Conservation (phyloP, 2,113 vertebrate genomes). For the Picathartes gymnocephalus region DNA sequence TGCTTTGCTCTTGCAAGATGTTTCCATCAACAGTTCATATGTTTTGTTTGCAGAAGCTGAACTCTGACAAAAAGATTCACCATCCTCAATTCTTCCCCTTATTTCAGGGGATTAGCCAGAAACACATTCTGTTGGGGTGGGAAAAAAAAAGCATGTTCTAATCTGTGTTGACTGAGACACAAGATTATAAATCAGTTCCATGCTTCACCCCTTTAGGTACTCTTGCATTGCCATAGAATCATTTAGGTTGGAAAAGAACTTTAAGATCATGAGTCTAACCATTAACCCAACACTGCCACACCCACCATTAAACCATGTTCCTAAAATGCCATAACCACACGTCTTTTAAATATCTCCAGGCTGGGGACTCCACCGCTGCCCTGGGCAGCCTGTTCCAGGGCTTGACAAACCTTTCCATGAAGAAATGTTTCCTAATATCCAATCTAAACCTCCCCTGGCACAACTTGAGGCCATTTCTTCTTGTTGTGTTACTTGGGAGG, state of each 20-base stretch:
- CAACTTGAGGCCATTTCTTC: neutral
- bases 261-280: neutral
- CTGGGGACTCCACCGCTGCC: neutral
- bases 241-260: neutral
- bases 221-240: neutral
- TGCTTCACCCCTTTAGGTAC: neutral
- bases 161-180: neutral
- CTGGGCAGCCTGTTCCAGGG: neutral
- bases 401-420: neutral
- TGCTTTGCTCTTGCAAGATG: neutral
- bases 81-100: neutral
- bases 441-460: neutral
- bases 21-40: neutral
- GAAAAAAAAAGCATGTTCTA: neutral
- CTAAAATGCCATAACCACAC: neutral
- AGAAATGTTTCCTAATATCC: neutral
- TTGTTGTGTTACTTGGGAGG: neutral
- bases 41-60: neutral
- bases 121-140: neutral
- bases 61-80: neutral
- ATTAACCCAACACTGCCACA: neutral
- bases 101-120: neutral
- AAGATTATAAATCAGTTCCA: neutral
- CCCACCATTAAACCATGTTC: accelerated
- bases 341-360: neutral